Conservation (phyloP, 2,888 invertebrate species). For the Protophormia terraenovae region DNA sequence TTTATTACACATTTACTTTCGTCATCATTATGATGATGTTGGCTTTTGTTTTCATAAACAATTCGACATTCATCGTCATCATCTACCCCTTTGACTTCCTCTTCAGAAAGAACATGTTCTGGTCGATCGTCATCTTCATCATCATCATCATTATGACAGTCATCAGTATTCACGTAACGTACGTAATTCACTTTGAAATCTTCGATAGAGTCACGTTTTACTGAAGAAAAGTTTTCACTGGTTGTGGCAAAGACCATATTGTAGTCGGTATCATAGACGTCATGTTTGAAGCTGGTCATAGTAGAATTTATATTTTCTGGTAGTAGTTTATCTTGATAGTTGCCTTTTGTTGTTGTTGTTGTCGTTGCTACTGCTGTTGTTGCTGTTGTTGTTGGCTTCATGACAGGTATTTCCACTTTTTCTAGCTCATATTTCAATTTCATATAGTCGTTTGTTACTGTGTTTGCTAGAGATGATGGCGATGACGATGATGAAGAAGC, state of each 20-base stretch:
- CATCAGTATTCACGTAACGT: conserved; percentile 37
- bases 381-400: conserved; percentile 22
- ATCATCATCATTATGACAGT: too few species aligned
- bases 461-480: conserved; percentile 6
- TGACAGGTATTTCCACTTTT: conserved; percentile 67
- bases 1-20: conserved; percentile 54
- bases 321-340: conserved; percentile 54
- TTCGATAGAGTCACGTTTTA: conserved; percentile 63
- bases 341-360: conserved; percentile 39
- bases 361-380: too few species aligned
- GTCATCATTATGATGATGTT: conserved; percentile 54
- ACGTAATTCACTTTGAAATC: conserved; percentile 66
- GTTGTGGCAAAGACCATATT: conserved; percentile 35
- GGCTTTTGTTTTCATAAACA: conserved; percentile 48
- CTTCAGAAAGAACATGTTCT: conserved; percentile 38
- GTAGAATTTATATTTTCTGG: conserved; percentile 18
- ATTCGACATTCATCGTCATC: conserved; percentile 13
- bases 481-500: conserved; percentile 28
- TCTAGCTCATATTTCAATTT: conserved; percentile 61
- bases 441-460: conserved; percentile 10
- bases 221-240: conserved; percentile 43
- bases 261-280: conserved; percentile 29
- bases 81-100: conserved; percentile 24
- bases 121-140: conserved; percentile 41
- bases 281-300: conserved; percentile 22